Conservation (phyloP, 2,113 vertebrate genomes). For the Brachionichthys hirsutus region DNA sequence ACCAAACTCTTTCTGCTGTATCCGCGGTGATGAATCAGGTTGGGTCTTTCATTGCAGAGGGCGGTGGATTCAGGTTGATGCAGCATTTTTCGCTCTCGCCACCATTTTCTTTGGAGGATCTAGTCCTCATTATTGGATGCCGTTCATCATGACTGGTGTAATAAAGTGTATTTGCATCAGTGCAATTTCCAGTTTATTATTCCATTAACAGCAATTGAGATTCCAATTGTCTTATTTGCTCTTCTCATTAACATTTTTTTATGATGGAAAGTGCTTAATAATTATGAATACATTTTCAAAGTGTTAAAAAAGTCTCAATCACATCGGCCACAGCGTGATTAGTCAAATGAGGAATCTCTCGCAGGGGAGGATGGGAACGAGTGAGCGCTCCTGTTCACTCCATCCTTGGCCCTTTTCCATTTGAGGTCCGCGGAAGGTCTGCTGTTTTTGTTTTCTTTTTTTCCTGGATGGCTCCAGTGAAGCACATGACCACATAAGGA, state of each 20-base stretch:
- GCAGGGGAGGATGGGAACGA: neutral
- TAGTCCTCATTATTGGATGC: constrained; percentile 21
- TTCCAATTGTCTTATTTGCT: too few relatives aligned
- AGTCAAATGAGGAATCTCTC: constrained; percentile 31
- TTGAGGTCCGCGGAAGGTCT: constrained; percentile 45
- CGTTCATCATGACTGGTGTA: constrained; percentile 11
- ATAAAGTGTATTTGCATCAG: neutral
- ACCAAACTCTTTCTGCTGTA: constrained; percentile 31
- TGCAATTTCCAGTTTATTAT: too few relatives aligned
- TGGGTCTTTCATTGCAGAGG: constrained; percentile 14
- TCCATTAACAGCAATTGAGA: too few relatives aligned
- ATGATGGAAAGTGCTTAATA: too few relatives aligned
- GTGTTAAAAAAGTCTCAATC: too few relatives aligned
- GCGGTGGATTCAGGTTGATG: constrained; percentile 10
- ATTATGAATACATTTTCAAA: too few relatives aligned
- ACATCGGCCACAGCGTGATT: constrained; percentile 26
- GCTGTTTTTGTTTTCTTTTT: constrained; percentile 55
- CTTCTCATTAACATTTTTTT: too few relatives aligned
- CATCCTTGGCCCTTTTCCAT: constrained; percentile 51
- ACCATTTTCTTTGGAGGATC: constrained; percentile 36
- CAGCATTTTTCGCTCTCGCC: constrained; percentile 38
- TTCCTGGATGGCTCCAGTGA: constrained; percentile 59
- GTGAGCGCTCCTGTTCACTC: constrained; percentile 38
- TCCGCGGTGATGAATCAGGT: constrained; percentile 32
- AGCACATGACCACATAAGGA: constrained; percentile 81